Evolutionary conservation across 2,797 vertebrate genomes (phyloP).

Genomic region (Steatocranus sp.): DNA sequence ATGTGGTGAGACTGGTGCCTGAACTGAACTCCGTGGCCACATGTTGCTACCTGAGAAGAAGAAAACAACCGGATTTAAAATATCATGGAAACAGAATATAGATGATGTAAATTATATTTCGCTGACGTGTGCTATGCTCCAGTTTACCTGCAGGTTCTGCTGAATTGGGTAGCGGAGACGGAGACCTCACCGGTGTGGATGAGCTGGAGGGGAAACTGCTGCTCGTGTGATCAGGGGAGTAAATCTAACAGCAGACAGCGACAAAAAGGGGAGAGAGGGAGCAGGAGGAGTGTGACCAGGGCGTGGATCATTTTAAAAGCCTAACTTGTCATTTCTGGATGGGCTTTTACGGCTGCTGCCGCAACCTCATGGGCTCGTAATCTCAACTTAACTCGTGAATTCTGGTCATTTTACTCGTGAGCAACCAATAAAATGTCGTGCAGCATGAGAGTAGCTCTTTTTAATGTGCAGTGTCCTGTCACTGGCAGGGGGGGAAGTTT

Average conservation of each 20-base stretch:
- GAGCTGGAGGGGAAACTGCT: constrained; percentile 95
- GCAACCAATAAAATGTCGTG: constrained; percentile 63
- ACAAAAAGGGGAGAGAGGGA: background rate
- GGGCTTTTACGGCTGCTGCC: constrained; percentile 61
- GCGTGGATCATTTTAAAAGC: constrained; percentile 71
- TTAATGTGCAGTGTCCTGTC: constrained; percentile 40
- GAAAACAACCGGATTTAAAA: background rate
- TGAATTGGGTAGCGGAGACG: constrained; percentile 83
- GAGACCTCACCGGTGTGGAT: constrained; percentile 90
- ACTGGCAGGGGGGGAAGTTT: constrained; percentile 11
- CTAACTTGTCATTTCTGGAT: constrained; percentile 62
- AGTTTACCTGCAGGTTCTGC: constrained; percentile 63
- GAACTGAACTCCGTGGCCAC: constrained; percentile 86
- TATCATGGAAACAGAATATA: background rate
- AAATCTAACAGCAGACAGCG: constrained; percentile 79
- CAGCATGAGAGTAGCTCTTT: constrained; percentile 19
- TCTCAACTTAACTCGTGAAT: constrained; percentile 68
- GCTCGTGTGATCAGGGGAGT: constrained; percentile 96
- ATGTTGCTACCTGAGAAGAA: constrained; percentile 82
- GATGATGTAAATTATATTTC: background rate
- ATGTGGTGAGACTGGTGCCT: constrained; percentile 84
- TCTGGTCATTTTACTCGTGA: constrained; percentile 64
- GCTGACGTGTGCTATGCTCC: background rate
- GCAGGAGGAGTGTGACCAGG: constrained; percentile 53
- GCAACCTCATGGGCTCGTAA: constrained; percentile 41